A percentile compares a stretch with the other conserved stretches of the same genome.
phyloP scores from a whole-genome alignment of 1,140 invertebrate genomes.

The Penaeus indicus region DNA sequence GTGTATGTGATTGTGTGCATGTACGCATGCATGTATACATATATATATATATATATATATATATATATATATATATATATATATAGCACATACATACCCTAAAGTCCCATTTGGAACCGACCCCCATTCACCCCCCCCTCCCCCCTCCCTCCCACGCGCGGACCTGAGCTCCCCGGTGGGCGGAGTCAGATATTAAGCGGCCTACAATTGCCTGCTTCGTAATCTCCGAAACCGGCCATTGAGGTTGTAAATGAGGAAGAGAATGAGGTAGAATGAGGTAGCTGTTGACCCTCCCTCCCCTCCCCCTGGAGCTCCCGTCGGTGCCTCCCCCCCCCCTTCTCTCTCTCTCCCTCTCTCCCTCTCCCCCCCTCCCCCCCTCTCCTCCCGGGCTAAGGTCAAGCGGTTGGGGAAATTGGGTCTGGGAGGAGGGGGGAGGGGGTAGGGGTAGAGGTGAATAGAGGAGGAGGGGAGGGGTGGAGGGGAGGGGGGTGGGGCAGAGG shows the following conservation, averaged over 20 bases:
- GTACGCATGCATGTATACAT: too few relatives aligned
- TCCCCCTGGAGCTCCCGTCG: constrained; percentile 15
- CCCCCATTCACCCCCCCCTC: too few relatives aligned
- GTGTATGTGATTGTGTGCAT: too few relatives aligned
- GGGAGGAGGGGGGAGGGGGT: too few relatives aligned
- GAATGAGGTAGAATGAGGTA: constrained; percentile 48
- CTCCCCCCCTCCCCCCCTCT: not conserved
- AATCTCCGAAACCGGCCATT: constrained; percentile 15
- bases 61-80: not conserved
- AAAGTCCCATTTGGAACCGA: too few relatives aligned
- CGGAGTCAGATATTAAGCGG: constrained; percentile 31
- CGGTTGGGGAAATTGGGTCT: too few relatives aligned
- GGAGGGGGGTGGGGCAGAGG: too few relatives aligned
- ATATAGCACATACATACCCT: too few relatives aligned
- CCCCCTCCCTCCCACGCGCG: not conserved
- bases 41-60: not conserved
- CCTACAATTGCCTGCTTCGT: constrained; percentile 40
- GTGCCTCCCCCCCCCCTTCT: not conserved
- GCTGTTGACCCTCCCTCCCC: not conserved
- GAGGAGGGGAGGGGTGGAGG: too few relatives aligned
- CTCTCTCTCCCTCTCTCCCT: not conserved
- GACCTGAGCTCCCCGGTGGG: constrained; percentile 1
- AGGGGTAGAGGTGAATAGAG: too few relatives aligned
- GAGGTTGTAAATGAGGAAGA: constrained; percentile 44
- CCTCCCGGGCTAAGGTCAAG: too few relatives aligned